Evolutionary conservation across 1,140 invertebrate genomes (phyloP).

Genomic region (Drosophila equinoxialis): DNA sequence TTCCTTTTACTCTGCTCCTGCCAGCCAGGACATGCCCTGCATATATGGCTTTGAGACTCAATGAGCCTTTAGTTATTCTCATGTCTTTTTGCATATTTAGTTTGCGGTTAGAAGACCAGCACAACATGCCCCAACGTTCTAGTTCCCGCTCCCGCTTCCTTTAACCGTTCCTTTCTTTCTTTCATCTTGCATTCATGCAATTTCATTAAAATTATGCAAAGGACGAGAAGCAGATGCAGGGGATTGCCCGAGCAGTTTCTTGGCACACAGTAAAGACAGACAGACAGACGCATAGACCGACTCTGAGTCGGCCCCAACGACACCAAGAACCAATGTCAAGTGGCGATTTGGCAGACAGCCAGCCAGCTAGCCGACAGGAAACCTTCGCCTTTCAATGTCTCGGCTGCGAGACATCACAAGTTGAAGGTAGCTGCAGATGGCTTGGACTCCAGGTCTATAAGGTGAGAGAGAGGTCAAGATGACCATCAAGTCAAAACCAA

Average conservation of each 20-base stretch:
- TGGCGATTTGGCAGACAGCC: constrained; percentile 67
- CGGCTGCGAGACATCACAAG: constrained; percentile 32
- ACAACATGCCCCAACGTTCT: background rate
- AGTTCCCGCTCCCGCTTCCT: background rate
- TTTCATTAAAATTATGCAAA: constrained; percentile 71
- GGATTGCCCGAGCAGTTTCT: background rate
- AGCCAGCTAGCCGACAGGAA: constrained; percentile 33
- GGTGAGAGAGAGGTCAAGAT: background rate
- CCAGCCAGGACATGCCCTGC: constrained; percentile 29
- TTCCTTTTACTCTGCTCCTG: constrained; percentile 31
- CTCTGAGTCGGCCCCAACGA: constrained; percentile 27
- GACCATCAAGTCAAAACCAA: background rate
- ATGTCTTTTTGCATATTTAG: constrained; percentile 55
- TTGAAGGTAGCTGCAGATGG: constrained; percentile 44
- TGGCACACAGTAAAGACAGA: constrained; percentile 4
- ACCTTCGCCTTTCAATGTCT: constrained; percentile 50
- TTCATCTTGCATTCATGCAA: constrained; percentile 44
- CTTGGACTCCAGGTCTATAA: background rate
- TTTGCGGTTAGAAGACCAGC: constrained; percentile 28
- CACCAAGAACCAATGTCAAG: constrained; percentile 57
- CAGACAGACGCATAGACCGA: constrained; percentile 24
- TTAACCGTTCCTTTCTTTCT: background rate
- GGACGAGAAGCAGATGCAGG: background rate
- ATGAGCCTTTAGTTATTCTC: constrained; percentile 31
- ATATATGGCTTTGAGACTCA: constrained; percentile 30